Evolutionary conservation across 2,888 invertebrate species (phyloP).

Genomic region (Epiblema foenella): DNA sequence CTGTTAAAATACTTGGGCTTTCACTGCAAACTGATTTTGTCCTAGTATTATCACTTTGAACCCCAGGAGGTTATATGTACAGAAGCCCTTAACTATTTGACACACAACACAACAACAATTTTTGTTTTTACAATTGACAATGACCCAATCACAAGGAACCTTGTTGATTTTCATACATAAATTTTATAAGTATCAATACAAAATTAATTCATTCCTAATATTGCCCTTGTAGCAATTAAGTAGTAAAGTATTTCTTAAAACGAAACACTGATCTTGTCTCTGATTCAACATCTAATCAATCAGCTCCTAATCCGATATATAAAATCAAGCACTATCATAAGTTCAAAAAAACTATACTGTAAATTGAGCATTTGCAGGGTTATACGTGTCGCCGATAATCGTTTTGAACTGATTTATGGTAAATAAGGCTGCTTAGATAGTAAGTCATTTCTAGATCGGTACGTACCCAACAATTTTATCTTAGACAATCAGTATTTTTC

Average conservation of each 20-base stretch:
- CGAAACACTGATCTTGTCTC: conserved; percentile 33
- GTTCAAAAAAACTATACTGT: background rate
- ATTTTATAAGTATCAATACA: background rate
- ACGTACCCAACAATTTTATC: background rate
- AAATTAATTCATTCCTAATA: background rate
- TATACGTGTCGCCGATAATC: background rate
- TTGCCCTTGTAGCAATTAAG: background rate
- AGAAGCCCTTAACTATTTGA: no score
- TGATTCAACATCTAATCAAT: background rate
- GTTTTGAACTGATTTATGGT: background rate
- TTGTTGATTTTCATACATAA: background rate
- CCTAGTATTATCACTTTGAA: no score
- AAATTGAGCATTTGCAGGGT: conserved; percentile 2
- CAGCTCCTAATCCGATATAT: background rate
- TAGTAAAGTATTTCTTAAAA: conserved; percentile 38
- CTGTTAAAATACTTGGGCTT: no score
- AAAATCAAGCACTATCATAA: background rate
- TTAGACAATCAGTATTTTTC: no score
- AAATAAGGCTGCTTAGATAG: no score
- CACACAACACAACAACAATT: no score
- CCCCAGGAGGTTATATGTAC: no score
- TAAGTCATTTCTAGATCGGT: no score
- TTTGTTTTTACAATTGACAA: no score
- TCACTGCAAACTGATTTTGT: no score
- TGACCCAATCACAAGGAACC: no score